Percentiles rank a stretch among this genome's conserved stretches.
These are phyloP conservation scores for Oscheius sp. DNA, from an alignment of 2,888 invertebrate species.

Conservation along the genomic window DNA sequence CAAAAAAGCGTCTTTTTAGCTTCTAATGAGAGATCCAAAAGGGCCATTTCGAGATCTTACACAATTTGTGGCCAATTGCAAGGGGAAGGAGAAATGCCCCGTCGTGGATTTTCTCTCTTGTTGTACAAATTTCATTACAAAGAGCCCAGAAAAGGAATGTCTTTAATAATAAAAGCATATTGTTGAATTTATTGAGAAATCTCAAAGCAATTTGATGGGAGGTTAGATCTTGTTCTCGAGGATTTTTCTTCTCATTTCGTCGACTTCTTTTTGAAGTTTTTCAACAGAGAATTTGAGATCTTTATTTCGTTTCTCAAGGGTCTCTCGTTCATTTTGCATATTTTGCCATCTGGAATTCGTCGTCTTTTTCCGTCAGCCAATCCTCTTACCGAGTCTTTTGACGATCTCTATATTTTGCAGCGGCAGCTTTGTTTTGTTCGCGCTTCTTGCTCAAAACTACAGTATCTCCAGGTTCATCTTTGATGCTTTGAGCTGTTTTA, in stretches of 20 bases:
- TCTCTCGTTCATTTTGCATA: not conserved
- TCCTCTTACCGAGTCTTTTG: slow-evolving; percentile 4
- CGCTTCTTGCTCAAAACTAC: slow-evolving; percentile 10
- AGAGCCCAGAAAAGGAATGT: too few relatives aligned
- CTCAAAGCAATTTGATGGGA: too few relatives aligned
- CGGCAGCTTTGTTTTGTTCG: slow-evolving; percentile 11
- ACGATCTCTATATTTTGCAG: slow-evolving; percentile 7
- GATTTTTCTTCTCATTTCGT: not conserved
- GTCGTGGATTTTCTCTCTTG: too few relatives aligned
- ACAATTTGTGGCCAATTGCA: too few relatives aligned
- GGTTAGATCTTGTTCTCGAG: too few relatives aligned
- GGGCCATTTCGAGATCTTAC: too few relatives aligned
- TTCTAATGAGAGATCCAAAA: too few relatives aligned
- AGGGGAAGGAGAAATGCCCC: too few relatives aligned
- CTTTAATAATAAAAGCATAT: too few relatives aligned
- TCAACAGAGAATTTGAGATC: not conserved
- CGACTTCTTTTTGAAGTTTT: slow-evolving; percentile 2
- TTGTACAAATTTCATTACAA: too few relatives aligned
- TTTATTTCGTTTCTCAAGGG: not conserved
- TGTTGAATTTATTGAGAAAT: too few relatives aligned
- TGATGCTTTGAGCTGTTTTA: slow-evolving; percentile 37
- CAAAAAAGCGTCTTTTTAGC: too few relatives aligned
- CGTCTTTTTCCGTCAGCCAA: not conserved
- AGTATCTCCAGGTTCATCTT: slow-evolving; percentile 18
- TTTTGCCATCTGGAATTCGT: slow-evolving; percentile 6